Percentiles rank a stretch among this genome's conserved stretches.
Evolutionary conservation across 2,888 invertebrate genomes (phyloP).

Genomic region (Athrips mouffetella): DNA sequence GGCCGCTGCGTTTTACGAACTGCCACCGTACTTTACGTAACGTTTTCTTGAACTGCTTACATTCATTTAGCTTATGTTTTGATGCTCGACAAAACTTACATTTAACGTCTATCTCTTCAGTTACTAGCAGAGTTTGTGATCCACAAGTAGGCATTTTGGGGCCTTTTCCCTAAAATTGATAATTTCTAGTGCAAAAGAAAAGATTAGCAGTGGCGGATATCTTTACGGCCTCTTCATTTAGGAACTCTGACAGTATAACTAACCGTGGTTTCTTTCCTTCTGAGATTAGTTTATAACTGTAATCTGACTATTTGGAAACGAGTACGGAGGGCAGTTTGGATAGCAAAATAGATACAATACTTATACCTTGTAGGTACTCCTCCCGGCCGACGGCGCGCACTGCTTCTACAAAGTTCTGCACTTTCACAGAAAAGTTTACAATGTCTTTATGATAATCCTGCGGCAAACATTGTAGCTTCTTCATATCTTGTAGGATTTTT

Average conservation of each 20-base stretch:
- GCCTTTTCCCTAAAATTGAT: too few species aligned
- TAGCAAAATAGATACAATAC: conserved; percentile 19
- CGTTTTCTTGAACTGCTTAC: conserved; percentile 16
- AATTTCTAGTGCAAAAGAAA: too few species aligned
- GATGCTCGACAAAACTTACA: conserved; percentile 7
- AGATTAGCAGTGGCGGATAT: neutral
- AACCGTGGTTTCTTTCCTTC: conserved; percentile 19
- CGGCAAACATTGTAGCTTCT: conserved; percentile 7
- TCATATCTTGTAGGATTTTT: neutral
- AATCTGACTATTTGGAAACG: conserved; percentile 30
- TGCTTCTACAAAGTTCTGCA: conserved; percentile 15
- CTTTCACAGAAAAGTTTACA: conserved; percentile 11
- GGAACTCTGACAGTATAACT: conserved; percentile 26
- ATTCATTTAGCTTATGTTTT: neutral
- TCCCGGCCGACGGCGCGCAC: conserved; percentile 13
- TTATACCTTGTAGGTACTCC: conserved; percentile 21
- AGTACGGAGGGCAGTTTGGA: conserved; percentile 25
- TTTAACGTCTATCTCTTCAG: conserved; percentile 17
- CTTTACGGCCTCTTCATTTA: conserved; percentile 23
- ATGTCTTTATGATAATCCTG: conserved; percentile 11
- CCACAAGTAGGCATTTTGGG: too few species aligned
- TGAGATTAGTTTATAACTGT: conserved; percentile 24
- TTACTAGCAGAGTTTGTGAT: conserved; percentile 15
- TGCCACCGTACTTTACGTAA: conserved; percentile 24
- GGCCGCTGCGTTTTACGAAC: conserved; percentile 17